A percentile compares a stretch with the other conserved stretches of the same genome.
These are phyloP conservation scores for Phyto melanocephala DNA, from an alignment of 2,888 invertebrate genomes.

Conservation along the genomic window DNA sequence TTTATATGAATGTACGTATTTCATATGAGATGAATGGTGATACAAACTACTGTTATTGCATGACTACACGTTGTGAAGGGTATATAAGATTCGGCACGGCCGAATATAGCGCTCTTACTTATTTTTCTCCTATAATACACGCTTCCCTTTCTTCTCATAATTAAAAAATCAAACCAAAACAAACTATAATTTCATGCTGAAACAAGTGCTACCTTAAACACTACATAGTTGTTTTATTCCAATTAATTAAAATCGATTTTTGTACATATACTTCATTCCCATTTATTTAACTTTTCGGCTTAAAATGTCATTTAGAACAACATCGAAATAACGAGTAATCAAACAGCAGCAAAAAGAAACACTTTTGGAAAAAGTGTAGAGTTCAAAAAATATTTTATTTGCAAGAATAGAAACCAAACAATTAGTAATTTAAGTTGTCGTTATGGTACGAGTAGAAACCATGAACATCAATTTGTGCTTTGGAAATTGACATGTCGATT, in stretches of 20 bases:
- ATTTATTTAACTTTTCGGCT: background rate
- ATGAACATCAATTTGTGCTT: too few relatives aligned
- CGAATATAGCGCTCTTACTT: too few relatives aligned
- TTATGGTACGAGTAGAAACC: too few relatives aligned
- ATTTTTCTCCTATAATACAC: too few relatives aligned
- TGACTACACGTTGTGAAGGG: too few relatives aligned
- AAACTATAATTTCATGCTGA: conserved; percentile 6
- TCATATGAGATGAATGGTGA: too few relatives aligned
- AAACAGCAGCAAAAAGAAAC: background rate
- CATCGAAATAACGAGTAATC: background rate
- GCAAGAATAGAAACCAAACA: background rate
- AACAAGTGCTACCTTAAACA: background rate
- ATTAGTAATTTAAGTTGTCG: too few relatives aligned
- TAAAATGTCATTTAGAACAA: conserved; percentile 5
- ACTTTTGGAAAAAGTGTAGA: background rate
- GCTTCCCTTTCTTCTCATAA: too few relatives aligned
- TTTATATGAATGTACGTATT: too few relatives aligned
- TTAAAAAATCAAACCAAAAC: background rate
- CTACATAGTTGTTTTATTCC: conserved; percentile 1
- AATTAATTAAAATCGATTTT: conserved; percentile 34
- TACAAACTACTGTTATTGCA: too few relatives aligned
- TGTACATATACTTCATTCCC: background rate
- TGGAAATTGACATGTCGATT: too few relatives aligned
- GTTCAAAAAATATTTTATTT: background rate
- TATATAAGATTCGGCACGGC: too few relatives aligned